Evolutionary conservation across 2,888 invertebrate species (phyloP).

Genomic region (Apamea crenata): DNA sequence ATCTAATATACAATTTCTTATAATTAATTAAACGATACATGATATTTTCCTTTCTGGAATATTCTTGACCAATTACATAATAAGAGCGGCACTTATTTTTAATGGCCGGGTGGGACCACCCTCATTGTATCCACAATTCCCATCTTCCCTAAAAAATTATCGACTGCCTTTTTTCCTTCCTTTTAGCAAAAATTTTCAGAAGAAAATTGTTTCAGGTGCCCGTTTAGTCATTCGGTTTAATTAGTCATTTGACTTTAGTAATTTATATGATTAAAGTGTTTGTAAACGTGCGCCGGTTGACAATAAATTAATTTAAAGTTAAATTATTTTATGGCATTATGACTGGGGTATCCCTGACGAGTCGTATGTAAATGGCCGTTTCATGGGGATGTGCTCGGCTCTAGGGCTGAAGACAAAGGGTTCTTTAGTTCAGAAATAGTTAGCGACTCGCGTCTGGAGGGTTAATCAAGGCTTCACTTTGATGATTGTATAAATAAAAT

Average conservation of each 20-base stretch:
- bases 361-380: slow-evolving; percentile 23
- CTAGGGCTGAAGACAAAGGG: slow-evolving; percentile 1
- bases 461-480: not conserved
- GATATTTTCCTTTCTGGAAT: slow-evolving; percentile 36
- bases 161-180: not conserved
- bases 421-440: slow-evolving; percentile 5
- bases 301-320: slow-evolving; percentile 44
- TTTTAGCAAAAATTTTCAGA: slow-evolving; percentile 10
- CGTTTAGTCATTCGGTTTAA: slow-evolving; percentile 38
- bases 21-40: slow-evolving; percentile 19
- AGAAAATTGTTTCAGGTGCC: slow-evolving; percentile 11
- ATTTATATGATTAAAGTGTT: slow-evolving; percentile 47
- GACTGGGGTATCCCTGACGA: slow-evolving; percentile 15
- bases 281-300: slow-evolving; percentile 33
- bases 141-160: slow-evolving; percentile 27
- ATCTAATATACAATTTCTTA: not conserved
- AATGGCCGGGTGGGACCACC: slow-evolving; percentile 47
- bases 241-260: slow-evolving; percentile 44
- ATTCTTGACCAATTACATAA: slow-evolving; percentile 44
- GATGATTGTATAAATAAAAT: not conserved
- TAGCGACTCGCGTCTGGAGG: not conserved
- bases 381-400: slow-evolving; percentile 9
- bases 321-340: slow-evolving; percentile 33
- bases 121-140: slow-evolving; percentile 19
- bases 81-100: slow-evolving; percentile 59